phyloP scores from a whole-genome alignment of 2,888 invertebrate species.

The Hemithea aestivaria region DNA sequence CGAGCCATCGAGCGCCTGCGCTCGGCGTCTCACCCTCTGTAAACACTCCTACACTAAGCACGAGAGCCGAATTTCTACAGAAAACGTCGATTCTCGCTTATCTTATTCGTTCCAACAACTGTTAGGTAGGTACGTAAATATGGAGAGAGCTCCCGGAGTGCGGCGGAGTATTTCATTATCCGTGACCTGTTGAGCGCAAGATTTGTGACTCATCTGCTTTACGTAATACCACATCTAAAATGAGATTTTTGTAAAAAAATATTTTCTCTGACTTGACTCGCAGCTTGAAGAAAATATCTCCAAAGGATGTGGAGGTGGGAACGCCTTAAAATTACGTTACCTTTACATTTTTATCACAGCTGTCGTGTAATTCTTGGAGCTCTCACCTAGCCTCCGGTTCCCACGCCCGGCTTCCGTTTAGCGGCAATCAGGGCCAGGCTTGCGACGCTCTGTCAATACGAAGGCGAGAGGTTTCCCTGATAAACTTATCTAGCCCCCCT shows the following conservation, averaged over 20 bases:
- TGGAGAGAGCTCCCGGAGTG: conserved; percentile 61
- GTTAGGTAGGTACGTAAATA: conserved; percentile 58
- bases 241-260: conserved; percentile 35
- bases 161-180: conserved; percentile 68
- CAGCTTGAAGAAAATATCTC: conserved; percentile 10
- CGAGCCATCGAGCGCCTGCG: conserved; percentile 46
- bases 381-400: conserved; percentile 59
- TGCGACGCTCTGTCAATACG: conserved; percentile 76
- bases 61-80: conserved; percentile 54
- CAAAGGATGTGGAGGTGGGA: conserved; percentile 7
- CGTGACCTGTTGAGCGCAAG: conserved; percentile 72
- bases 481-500: conserved; percentile 70
- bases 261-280: conserved; percentile 13
- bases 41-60: conserved; percentile 63
- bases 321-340: conserved; percentile 22
- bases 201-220: conserved; percentile 63
- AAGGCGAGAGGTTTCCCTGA: conserved; percentile 75
- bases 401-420: conserved; percentile 67
- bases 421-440: conserved; percentile 71
- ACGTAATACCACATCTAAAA: conserved; percentile 42
- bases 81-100: conserved; percentile 55
- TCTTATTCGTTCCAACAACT: conserved; percentile 62
- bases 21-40: conserved; percentile 40
- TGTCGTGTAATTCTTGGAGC: conserved; percentile 49
- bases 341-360: conserved; percentile 49